A percentile compares a stretch with the other conserved stretches of the same genome.
phyloP scores from a whole-genome alignment of 2,888 invertebrate genomes.

The Toxonevra muliebris region DNA sequence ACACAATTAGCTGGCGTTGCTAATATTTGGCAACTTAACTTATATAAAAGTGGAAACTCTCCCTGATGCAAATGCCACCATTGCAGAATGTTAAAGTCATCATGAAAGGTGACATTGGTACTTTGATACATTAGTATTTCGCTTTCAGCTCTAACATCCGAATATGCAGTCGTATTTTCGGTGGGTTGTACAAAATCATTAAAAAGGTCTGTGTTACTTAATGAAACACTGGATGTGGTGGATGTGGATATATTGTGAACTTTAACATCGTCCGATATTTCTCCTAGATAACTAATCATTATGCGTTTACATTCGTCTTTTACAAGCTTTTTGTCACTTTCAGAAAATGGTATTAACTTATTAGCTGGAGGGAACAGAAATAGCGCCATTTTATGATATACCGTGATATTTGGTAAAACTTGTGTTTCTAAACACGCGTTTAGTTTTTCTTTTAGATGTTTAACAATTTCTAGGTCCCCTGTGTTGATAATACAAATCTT shows the following conservation, averaged over 20 bases:
- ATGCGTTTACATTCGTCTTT: conserved; percentile 13
- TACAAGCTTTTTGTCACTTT: conserved; percentile 25
- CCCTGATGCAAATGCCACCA: conserved; percentile 20
- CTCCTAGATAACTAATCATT: conserved; percentile 25
- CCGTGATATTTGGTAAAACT: conserved; percentile 24
- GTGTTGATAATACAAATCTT: too few species aligned
- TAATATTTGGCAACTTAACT: conserved; percentile 19
- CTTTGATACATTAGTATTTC: conserved; percentile 25
- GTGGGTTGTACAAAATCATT: too few species aligned
- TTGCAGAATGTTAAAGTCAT: conserved; percentile 27
- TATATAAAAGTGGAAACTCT: conserved; percentile 18
- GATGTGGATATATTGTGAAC: conserved; percentile 26
- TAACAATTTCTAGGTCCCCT: conserved; percentile 15
- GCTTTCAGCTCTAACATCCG: conserved; percentile 18
- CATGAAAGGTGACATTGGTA: conserved; percentile 22
- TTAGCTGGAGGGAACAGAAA: conserved; percentile 38
- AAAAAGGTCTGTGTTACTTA: too few species aligned
- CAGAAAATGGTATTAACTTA: conserved; percentile 28
- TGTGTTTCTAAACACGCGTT: conserved; percentile 12
- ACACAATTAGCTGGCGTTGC: conserved; percentile 25
- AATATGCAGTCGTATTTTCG: conserved; percentile 1
- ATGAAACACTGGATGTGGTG: too few species aligned
- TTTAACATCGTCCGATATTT: conserved; percentile 11
- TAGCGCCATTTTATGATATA: conserved; percentile 34
- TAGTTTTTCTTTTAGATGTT: conserved; percentile 26